These are phyloP conservation scores for Odobenus rosmarus DNA, from an alignment of 2,113 vertebrate species.

Conservation along the genomic window DNA sequence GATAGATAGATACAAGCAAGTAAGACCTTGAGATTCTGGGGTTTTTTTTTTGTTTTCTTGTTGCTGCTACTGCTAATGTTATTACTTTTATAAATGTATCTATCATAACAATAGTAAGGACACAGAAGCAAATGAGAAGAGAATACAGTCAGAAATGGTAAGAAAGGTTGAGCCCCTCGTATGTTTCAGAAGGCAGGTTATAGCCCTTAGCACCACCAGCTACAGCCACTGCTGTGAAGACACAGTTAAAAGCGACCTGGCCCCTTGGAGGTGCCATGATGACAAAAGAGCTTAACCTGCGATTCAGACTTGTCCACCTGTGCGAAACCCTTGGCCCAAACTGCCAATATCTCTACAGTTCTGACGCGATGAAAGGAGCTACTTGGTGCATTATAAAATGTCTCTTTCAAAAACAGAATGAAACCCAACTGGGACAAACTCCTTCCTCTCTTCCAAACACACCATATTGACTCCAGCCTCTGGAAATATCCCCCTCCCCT, in stretches of 20 bases:
- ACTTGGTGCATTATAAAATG: not conserved
- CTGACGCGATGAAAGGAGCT: not conserved
- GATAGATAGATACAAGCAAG: not conserved
- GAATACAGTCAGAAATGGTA: not conserved
- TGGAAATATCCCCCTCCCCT: not conserved
- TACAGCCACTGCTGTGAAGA: not conserved
- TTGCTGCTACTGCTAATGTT: not conserved
- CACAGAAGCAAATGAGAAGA: not conserved
- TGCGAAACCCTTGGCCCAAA: not conserved
- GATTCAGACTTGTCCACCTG: not conserved
- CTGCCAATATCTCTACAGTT: not conserved
- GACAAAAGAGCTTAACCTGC: not conserved
- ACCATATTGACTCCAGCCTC: not conserved
- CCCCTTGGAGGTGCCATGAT: not conserved
- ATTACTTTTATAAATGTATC: constrained; percentile 6
- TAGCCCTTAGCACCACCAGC: not conserved
- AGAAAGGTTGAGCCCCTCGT: not conserved
- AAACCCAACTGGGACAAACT: not conserved
- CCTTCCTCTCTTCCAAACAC: not conserved
- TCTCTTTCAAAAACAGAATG: constrained; percentile 1
- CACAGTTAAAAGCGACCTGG: not conserved
- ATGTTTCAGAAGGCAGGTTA: not conserved
- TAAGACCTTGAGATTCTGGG: not conserved
- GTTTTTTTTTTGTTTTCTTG: not conserved
- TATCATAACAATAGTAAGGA: not conserved